A percentile compares a stretch with the other conserved stretches of the same genome.
These are phyloP conservation scores for Calameuta idolon DNA, from an alignment of 2,888 invertebrate genomes.

Conservation along the genomic window DNA sequence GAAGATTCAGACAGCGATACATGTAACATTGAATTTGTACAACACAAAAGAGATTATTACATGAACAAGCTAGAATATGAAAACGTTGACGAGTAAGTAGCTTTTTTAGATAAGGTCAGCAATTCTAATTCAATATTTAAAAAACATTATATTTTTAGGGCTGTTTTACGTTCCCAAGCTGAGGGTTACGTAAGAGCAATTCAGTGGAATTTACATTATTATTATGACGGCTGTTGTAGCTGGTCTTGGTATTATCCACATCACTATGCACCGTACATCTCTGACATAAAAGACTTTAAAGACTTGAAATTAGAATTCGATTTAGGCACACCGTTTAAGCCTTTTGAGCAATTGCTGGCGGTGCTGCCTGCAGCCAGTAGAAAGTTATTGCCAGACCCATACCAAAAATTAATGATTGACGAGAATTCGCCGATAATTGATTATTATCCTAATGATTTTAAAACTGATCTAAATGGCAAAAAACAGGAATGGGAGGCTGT, in stretches of 20 bases:
- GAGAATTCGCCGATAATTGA: conserved; percentile 83
- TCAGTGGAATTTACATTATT: conserved; percentile 97
- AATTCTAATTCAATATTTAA: neutral
- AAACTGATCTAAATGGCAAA: conserved; percentile 96
- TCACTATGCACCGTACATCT: conserved; percentile 97
- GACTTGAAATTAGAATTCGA: conserved; percentile 85
- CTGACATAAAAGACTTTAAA: conserved; percentile 88
- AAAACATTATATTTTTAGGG: conserved; percentile 68
- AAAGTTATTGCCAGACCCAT: conserved; percentile 80
- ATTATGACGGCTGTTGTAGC: conserved; percentile 95
- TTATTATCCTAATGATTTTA: conserved; percentile 92
- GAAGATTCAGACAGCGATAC: conserved; percentile 62
- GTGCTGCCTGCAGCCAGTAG: conserved; percentile 91
- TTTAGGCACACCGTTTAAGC: conserved; percentile 87
- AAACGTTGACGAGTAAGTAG: conserved; percentile 80
- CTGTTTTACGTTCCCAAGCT: conserved; percentile 84
- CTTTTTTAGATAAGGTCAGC: conserved; percentile 9
- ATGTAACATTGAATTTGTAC: conserved; percentile 80
- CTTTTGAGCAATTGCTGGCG: conserved; percentile 91
- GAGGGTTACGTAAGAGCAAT: conserved; percentile 92
- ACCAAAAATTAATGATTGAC: conserved; percentile 84
- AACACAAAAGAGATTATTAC: conserved; percentile 93
- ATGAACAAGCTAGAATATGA: conserved; percentile 87
- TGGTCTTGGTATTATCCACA: conserved; percentile 99
- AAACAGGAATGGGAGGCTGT: conserved; percentile 97